Conservation (phyloP, 2,113 vertebrate species). For the Salvelinus namaycush region DNA sequence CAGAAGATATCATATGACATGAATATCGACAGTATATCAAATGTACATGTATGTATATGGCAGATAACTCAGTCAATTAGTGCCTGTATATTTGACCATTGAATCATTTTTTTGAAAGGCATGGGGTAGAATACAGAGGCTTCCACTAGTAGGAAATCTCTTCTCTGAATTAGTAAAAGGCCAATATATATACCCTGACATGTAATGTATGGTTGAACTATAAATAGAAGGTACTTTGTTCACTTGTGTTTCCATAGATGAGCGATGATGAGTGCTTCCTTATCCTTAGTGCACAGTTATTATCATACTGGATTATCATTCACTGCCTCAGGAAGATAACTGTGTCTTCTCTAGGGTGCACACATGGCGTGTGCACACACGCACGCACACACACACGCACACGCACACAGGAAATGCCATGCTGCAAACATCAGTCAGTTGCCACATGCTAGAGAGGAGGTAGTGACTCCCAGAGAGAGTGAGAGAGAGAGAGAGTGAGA, state of each 20-base stretch:
- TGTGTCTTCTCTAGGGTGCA: constrained; percentile 1
- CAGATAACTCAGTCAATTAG: background rate
- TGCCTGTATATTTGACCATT: background rate
- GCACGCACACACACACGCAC: background rate
- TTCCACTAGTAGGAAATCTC: no score
- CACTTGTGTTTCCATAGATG: background rate
- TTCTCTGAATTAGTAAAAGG: no score
- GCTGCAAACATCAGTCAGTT: constrained; percentile 20
- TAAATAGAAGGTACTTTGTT: background rate
- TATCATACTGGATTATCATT: background rate
- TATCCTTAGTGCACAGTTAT: background rate
- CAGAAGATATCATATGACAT: background rate
- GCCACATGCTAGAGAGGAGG: constrained; percentile 23
- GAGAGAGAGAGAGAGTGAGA: background rate
- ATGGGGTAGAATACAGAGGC: background rate
- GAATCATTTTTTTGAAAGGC: background rate
- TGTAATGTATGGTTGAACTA: no score
- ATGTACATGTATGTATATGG: background rate
- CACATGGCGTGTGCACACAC: background rate
- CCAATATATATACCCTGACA: no score
- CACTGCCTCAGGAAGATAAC: background rate
- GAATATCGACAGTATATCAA: background rate
- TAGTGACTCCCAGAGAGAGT: background rate
- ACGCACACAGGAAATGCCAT: constrained; percentile 2
- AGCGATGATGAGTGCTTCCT: background rate